Evolutionary conservation across 2,888 invertebrate genomes (phyloP), one percentile per base, ranked within the genome.

Genomic region (Synanthedon vespiformis): DNA sequence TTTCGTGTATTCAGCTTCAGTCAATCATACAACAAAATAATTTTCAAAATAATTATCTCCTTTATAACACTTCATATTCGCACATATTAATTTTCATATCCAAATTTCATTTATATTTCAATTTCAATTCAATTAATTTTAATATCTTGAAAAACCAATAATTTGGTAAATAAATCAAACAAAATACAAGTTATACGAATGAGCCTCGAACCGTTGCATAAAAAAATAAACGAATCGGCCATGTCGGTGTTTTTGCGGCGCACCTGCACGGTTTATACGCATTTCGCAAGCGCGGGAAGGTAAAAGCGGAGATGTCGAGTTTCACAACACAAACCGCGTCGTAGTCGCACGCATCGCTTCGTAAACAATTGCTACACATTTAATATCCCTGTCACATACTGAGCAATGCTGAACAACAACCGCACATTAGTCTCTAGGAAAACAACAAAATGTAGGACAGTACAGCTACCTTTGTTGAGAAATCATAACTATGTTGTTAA

Each of bases 211-310:
- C 22, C 61, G 67, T 82, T 80, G 81, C 83, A 85, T 80, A 84
- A 86, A 86, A 50, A 86, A 85, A 72, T 79, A 77, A 80, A 83
- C 78, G 79, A 84, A 82, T 82, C 80, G 68, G 70, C 67, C 70
- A 64, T 73, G 80, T 77, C 77, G 74, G 69, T 81, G 82, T 85
- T 84, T 83, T 83, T 34, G 34, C 34, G 34, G 34, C 34, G 82
- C 81, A 73, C 74, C 77, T 85, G 77, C 70, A 79, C 81, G 88
- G 79, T 89, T 89, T 89, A 89, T 89, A 89, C 89, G 88, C 76
- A 86, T 87, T 86, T 86, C 85, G 86, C 86, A 87, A 87, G 82
- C 80, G 74, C 73, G 78, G 75, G 74, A 77, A 82, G 80, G 87
- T 86, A 87, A 84, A 83, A 86, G 83, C 76, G 74, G 80, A 84